Base-by-base conservation (phyloP, 2,797 vertebrate genomes). In the Selene dorsalis region DNA sequence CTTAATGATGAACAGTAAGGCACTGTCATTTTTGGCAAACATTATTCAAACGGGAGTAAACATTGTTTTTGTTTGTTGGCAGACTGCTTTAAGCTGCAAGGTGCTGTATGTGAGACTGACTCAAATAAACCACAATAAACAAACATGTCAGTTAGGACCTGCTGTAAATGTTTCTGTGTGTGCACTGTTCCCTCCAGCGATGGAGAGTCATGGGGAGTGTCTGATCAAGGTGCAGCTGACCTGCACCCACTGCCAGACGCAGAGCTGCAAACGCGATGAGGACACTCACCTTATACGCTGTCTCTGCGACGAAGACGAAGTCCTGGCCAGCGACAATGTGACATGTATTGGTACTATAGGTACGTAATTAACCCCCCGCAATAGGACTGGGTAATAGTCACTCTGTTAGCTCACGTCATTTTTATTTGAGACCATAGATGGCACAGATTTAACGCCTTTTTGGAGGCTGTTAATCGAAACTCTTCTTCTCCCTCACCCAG, bases 181-280 rank as follows among this genome's bases (percentile, higher is more conserved):
- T 39, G 14, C 9, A 3, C 68, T 69, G 12, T 66, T 68, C 32
- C 60, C 24, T 84, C 48, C 74, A 98, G 96, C 91, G 66, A 96
- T 95, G 93, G 97, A 98, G 84, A 96, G 95, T 75, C 96, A 98
- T 0, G 96, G 97, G 2, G 97, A 98, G 80, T 96, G 95, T 82
- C 95, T 96, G 85, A 96, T 98, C 92, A 93, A 94, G 90, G 94
- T 96, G 64, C 94, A 96, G 69, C 92, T 96, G 41, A 98, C 96
- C 87, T 98, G 97, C 87, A 97, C 95, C 89, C 97, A 97, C 87
- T 98, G 97, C 77, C 94, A 96, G 83, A 95, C 95, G 0, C 96
- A 96, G 89, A 96, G 88, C 92, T 99, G 97, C 87, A 96, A 91
- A 28, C 91, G 93, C 35, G 94, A 95, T 20, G 91, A 95, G 62